phyloP scores from a whole-genome alignment of 92 coral and sea anemone genomes.

The Plumapathes pennacea region DNA sequence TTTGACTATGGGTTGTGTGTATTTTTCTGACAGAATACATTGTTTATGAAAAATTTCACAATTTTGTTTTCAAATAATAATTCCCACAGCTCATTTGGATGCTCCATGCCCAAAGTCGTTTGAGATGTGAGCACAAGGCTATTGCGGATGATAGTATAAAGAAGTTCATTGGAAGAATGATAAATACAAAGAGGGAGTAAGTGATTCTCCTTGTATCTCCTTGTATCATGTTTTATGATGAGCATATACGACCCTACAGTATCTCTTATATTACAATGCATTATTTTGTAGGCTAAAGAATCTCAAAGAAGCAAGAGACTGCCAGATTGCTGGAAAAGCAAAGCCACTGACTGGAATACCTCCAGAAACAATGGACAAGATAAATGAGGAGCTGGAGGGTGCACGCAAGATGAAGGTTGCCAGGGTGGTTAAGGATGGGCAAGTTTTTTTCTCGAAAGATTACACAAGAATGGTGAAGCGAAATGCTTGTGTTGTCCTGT shows the following conservation, averaged over 20 bases:
- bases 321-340: constrained; percentile 52
- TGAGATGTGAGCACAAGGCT: constrained; percentile 17
- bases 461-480: constrained; percentile 48
- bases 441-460: constrained; percentile 41
- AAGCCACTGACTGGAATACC: constrained; percentile 26
- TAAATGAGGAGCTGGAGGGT: neutral
- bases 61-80: too few species aligned
- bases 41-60: too few species aligned
- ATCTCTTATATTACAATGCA: too few species aligned
- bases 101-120: constrained; percentile 54
- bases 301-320: constrained; percentile 40
- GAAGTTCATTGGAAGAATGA: constrained; percentile 36
- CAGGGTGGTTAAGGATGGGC: constrained; percentile 22
- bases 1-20: too few species aligned
- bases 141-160: constrained; percentile 6
- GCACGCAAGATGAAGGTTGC: constrained; percentile 14
- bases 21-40: too few species aligned
- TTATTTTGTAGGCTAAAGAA: constrained; percentile 30
- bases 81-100: constrained; percentile 49
- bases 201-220: too few species aligned
- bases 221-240: too few species aligned
- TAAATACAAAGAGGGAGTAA: constrained; percentile 45
- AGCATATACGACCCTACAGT: too few species aligned
- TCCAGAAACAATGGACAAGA: constrained; percentile 13
- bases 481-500: constrained; percentile 36